Base-by-base conservation (phyloP, 2,113 vertebrate genomes). In the Gopherus flavomarginatus region DNA sequence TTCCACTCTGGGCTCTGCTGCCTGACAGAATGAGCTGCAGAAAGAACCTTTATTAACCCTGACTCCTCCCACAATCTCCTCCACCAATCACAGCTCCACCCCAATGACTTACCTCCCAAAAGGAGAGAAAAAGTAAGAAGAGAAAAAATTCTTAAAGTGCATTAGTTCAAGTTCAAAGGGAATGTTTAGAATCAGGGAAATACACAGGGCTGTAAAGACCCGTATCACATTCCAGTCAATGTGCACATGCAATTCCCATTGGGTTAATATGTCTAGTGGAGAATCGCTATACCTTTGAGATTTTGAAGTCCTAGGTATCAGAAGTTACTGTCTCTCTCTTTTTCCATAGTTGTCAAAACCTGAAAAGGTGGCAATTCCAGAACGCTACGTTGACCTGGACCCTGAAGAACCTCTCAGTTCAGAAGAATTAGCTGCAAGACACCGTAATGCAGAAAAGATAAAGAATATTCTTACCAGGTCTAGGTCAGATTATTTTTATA, bases 381-480 rank as follows among this genome's bases (percentile, higher is more conserved):
- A 99, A 96, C 99, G 99, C 24, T 99, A 99, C 0, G 96, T 99
- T 97, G 99, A 99, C 50, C 95, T 98, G 89, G 99, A 99, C 85
- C 99, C 99, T 0, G 99, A 99, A 87, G 99, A 99, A 85, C 98
- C 99, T 0, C 99, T 99, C 72, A 99, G 98, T 95, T 98, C 98
- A 14, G 99, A 99, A 98, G 99, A 99, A 92, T 96, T 98, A 94
- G 99, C 99, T 94, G 99, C 99, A 1, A 98, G 99, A 2, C 98
- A 99, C 83, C 99, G 99, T 17, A 99, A 99, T 96, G 99, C 99
- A 52, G 99, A 99, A 97, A 99, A 99, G 95, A 99, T 99, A 96
- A 99, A 99, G 95, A 99, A 95, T 98, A 99, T 99, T 96, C 98
- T 99, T 78, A 97, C 99, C 72, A 99, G 99, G 84, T 99, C 99